A percentile compares a stretch with the other conserved stretches of the same genome.
phyloP scores from a whole-genome alignment of 1,140 invertebrate species.

The Ceratosolen fusciceps region DNA sequence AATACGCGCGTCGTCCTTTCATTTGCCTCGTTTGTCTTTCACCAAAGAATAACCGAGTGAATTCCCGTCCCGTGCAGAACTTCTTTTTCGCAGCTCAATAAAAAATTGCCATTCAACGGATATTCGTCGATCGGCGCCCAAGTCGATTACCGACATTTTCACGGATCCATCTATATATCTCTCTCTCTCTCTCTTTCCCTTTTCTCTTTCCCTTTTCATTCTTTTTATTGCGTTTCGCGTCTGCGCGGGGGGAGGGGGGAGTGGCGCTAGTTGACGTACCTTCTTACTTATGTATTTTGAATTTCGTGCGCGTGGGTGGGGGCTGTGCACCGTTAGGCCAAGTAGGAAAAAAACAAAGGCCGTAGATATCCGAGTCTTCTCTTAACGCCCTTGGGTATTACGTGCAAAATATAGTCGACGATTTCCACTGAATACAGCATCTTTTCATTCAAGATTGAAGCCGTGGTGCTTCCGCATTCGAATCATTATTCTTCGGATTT shows the following conservation, averaged over 20 bases:
- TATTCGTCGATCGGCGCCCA: not conserved
- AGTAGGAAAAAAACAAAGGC: no score
- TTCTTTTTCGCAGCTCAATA: not conserved
- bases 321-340: no score
- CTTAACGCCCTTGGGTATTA: conserved; percentile 25
- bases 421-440: conserved; percentile 9
- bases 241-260: no score
- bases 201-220: not conserved
- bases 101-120: conserved; percentile 21
- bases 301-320: no score
- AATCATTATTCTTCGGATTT: conserved; percentile 28
- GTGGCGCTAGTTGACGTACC: not conserved
- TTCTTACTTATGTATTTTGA: not conserved
- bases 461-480: not conserved
- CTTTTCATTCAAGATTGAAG: conserved; percentile 30
- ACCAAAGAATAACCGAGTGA: not conserved
- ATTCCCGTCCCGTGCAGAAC: not conserved
- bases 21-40: not conserved
- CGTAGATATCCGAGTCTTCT: not conserved
- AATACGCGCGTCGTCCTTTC: not conserved
- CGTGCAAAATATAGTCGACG: not conserved
- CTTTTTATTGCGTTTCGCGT: not conserved
- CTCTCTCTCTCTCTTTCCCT: no score
- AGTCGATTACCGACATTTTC: conserved; percentile 21
- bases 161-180: no score